Evolutionary conservation across 23 tunicate genomes (phyloP), one percentile per base, ranked within the genome.

Genomic region (Clavelina lepadiformis): DNA sequence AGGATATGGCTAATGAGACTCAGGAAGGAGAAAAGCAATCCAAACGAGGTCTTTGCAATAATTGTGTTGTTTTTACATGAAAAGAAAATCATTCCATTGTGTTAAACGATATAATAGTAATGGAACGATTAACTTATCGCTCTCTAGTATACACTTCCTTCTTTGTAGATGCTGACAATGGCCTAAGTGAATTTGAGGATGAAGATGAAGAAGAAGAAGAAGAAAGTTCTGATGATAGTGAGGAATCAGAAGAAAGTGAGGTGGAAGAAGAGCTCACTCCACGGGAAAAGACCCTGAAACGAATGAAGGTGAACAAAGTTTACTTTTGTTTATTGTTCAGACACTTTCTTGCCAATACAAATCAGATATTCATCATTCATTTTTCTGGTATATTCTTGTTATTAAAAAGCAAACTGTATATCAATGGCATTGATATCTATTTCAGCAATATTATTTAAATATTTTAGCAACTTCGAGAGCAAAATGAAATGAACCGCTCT

Each of bases 181-280:
- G 24, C n/a, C 22, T 5, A 45, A 3, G 31, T 29, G 62, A 33
- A 11, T 67, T 25, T 27, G 63, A 38, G 0, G 83, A 64, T 0
- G 75, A 83, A 46, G 66, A 70, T 35, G 75, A 69, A 28, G 75
- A 32, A 5, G 85, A 62, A 33, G 82, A 44, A 35, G 80, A 71
- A 27, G 62, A 57, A 18, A 63, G 65, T 31, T 68, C 75, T 18
- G 85, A 64, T 33, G 61, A 44, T 37, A 67, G 35, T 2, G 68
- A 69, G 4, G 69, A 68, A 65, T 27, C 32, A 0, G 67, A 76
- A 56, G 75, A 63, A 38, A 80, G 65, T 58, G 6, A 30, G 22
- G 67, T 32, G 71, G 76, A 78, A 64, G 78, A 78, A 52, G 84
- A 78, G 25, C 5, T 59, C 25, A 11, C 46, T 45, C 11, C 60